phyloP scores from a whole-genome alignment of 30 jellyfish, hydroid and myxozoan species.

The Cassiopea andromeda region DNA sequence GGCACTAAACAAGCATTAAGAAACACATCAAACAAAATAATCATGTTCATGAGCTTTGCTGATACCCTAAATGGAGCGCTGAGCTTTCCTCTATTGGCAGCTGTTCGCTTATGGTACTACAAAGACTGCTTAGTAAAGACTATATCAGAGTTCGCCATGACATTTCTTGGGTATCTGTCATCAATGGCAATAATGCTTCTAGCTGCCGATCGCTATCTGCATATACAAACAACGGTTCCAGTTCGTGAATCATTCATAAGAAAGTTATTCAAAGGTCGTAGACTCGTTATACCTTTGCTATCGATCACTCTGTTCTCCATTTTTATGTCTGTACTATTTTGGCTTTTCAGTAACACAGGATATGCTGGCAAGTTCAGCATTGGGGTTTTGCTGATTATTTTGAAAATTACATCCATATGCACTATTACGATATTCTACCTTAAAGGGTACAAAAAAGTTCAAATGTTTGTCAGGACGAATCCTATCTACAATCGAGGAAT shows the following conservation, averaged over 20 bases:
- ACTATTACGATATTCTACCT: background rate
- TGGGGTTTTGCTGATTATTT: background rate
- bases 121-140: background rate
- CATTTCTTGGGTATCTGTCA: background rate
- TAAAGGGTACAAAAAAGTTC: slow-evolving; percentile 3
- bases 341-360: background rate
- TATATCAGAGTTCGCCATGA: background rate
- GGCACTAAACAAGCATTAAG: slow-evolving; percentile 12
- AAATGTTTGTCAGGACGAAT: background rate
- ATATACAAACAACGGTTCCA: background rate
- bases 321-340: background rate
- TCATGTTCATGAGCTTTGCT: slow-evolving; percentile 3
- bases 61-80: background rate
- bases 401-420: background rate
- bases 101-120: background rate
- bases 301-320: background rate
- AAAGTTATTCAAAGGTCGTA: background rate
- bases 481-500: background rate
- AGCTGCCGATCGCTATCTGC: slow-evolving; percentile 22
- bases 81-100: background rate
- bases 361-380: background rate
- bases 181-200: background rate
- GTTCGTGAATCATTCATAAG: background rate
- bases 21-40: slow-evolving; percentile 1
- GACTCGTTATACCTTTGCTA: background rate